Conservation (phyloP, 1,140 invertebrate genomes). For the Arctopsyche grandis region DNA sequence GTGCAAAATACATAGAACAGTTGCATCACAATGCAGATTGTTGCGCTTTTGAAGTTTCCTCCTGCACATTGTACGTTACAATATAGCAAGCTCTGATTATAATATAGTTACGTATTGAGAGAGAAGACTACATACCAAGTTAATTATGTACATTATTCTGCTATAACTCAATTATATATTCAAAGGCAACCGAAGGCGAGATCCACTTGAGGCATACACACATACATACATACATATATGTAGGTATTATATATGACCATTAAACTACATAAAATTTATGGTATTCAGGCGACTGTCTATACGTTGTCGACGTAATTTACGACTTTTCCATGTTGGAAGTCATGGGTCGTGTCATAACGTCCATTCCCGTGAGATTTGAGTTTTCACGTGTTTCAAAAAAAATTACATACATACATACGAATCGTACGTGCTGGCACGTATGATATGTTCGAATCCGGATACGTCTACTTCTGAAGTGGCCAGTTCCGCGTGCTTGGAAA, state of each 20-base stretch:
- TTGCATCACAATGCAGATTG: constrained; percentile 35
- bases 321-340: constrained; percentile 7
- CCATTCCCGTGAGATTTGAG: constrained; percentile 23
- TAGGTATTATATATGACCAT: no score
- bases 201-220: constrained; percentile 13
- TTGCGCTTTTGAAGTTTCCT: constrained; percentile 30
- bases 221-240: no score
- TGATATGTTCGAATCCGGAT: neutral
- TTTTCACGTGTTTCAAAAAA: neutral
- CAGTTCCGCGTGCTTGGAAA: neutral
- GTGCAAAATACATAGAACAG: constrained; percentile 28
- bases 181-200: neutral
- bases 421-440: no score
- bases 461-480: neutral
- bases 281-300: neutral
- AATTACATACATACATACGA: no score
- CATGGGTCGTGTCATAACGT: constrained; percentile 21
- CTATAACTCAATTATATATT: neutral
- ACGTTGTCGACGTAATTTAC: constrained; percentile 18
- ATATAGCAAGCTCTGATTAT: no score
- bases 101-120: no score
- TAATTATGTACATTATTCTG: neutral
- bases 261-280: neutral
- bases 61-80: neutral
- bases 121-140: neutral